phyloP scores from a whole-genome alignment of 2,888 invertebrate genomes.

The Idaea dimidiata region DNA sequence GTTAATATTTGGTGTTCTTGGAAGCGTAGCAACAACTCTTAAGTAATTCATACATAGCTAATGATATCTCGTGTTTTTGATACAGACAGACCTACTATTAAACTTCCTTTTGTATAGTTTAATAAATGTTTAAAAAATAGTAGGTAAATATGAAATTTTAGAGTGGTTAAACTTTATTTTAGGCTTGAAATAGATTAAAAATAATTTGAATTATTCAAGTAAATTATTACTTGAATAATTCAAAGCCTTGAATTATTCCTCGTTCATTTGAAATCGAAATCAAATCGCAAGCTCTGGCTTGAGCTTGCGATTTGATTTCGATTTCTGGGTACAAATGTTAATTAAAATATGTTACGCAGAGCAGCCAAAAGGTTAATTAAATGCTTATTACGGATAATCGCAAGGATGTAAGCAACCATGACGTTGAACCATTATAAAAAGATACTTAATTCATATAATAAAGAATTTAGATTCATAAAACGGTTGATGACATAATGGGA shows the following conservation, averaged over 20 bases:
- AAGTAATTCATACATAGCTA: background rate
- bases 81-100: background rate
- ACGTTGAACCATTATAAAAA: conserved; percentile 60
- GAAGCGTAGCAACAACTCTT: conserved; percentile 9
- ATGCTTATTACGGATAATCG: conserved; percentile 67
- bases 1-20: conserved; percentile 10
- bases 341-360: conserved; percentile 10
- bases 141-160: too few relatives aligned
- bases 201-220: too few relatives aligned
- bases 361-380: conserved; percentile 49
- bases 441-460: conserved; percentile 67
- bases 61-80: background rate
- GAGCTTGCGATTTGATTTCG: too few relatives aligned
- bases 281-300: too few relatives aligned
- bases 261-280: too few relatives aligned
- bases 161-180: too few relatives aligned
- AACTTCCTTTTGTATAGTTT: too few relatives aligned
- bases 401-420: conserved; percentile 66
- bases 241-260: too few relatives aligned
- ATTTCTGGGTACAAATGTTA: background rate
- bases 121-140: too few relatives aligned
- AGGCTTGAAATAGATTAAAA: too few relatives aligned
- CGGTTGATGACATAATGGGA: conserved; percentile 77
- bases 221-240: too few relatives aligned
- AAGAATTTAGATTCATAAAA: conserved; percentile 75